Evolutionary conservation across 2,888 invertebrate genomes (phyloP).

Genomic region (Syrista parreyssii): DNA sequence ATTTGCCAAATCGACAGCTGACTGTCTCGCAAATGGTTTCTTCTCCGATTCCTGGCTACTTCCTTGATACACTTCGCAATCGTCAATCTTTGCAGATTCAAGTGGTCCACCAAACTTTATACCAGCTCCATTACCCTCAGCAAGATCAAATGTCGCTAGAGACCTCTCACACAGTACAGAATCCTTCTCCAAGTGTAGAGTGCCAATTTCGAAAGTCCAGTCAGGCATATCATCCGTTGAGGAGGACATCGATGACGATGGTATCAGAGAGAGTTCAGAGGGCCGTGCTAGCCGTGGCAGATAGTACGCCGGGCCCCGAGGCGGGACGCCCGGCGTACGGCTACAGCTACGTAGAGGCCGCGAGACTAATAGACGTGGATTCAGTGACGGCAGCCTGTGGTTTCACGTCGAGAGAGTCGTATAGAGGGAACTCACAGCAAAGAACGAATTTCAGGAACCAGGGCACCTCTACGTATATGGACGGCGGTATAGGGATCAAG

Average conservation of each 20-base stretch:
- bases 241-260: constrained; percentile 13
- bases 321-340: constrained; percentile 65
- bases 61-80: neutral
- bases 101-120: neutral
- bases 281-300: constrained; percentile 44
- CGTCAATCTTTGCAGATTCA: neutral
- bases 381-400: constrained; percentile 75
- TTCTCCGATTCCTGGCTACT: neutral
- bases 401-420: constrained; percentile 80
- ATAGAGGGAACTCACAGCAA: constrained; percentile 91
- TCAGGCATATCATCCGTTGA: constrained; percentile 15
- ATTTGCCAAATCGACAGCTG: neutral
- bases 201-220: constrained; percentile 14
- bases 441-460: constrained; percentile 83
- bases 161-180: neutral
- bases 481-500: constrained; percentile 87
- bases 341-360: constrained; percentile 80
- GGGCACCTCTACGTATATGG: constrained; percentile 89
- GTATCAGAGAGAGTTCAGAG: constrained; percentile 33
- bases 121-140: neutral
- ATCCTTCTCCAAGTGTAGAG: neutral
- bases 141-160: neutral
- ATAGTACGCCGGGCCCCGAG: constrained; percentile 50
- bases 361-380: constrained; percentile 78
- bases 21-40: neutral